phyloP scores from a whole-genome alignment of 2,888 invertebrate species.

The Thera obeliscata region DNA sequence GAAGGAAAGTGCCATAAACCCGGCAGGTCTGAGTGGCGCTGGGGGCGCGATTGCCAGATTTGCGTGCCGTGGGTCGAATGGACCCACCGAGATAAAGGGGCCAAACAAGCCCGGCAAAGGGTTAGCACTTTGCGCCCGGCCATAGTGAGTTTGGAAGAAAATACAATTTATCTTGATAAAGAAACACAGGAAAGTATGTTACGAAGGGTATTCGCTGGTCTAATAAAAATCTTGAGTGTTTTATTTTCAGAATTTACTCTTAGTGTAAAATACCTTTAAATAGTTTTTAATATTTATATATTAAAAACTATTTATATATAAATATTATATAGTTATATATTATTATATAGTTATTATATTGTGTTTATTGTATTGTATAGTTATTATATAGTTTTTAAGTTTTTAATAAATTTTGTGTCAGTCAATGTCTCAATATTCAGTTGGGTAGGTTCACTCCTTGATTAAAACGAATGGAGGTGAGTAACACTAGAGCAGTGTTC shows the following conservation, averaged over 20 bases:
- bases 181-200: conserved; percentile 12
- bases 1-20: conserved; percentile 13
- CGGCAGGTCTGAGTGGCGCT: conserved; percentile 13
- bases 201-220: not conserved
- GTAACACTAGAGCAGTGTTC: not conserved
- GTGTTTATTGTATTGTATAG: too few relatives aligned
- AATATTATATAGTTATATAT: too few relatives aligned
- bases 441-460: too few relatives aligned
- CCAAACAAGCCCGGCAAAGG: conserved; percentile 1
- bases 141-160: conserved; percentile 10
- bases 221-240: conserved; percentile 15
- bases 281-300: too few relatives aligned
- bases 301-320: too few relatives aligned
- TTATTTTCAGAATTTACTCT: not conserved
- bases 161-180: conserved; percentile 20
- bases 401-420: too few relatives aligned
- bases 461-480: not conserved
- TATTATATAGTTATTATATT: too few relatives aligned
- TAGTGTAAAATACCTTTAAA: too few relatives aligned
- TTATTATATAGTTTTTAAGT: too few relatives aligned
- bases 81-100: conserved; percentile 7
- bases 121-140: conserved; percentile 3
- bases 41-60: conserved; percentile 19
- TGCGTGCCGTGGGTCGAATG: conserved; percentile 9
- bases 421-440: too few relatives aligned